These are phyloP conservation scores for Sebastes vulpes DNA, from an alignment of 2,797 vertebrate species.

Conservation along the genomic window DNA sequence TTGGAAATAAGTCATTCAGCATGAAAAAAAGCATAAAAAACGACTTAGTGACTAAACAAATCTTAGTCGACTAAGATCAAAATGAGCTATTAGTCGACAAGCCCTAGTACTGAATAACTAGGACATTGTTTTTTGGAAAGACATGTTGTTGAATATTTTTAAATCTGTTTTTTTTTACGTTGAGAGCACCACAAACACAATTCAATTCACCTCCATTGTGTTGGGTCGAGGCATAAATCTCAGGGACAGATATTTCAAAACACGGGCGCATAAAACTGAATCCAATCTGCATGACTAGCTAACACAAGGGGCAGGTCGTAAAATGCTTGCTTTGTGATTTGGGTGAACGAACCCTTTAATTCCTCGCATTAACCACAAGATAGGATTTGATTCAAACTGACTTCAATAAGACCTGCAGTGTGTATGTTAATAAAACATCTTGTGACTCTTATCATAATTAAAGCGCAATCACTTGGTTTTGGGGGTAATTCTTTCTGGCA, in stretches of 20 bases:
- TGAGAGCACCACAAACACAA: neutral
- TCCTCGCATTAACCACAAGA: constrained; percentile 22
- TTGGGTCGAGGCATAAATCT: neutral
- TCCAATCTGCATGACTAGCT: neutral
- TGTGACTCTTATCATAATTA: constrained; percentile 74
- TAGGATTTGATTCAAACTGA: constrained; percentile 55
- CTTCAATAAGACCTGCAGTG: constrained; percentile 57
- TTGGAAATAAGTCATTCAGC: no score
- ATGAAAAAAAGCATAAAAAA: no score
- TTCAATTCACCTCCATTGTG: neutral
- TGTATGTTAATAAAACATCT: constrained; percentile 77
- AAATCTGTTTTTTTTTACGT: neutral
- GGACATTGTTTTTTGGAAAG: neutral
- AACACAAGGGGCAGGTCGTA: neutral
- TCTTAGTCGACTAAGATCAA: no score
- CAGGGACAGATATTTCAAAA: constrained; percentile 20
- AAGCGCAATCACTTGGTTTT: constrained; percentile 64
- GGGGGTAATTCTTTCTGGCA: constrained; percentile 78
- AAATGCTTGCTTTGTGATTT: constrained; percentile 17
- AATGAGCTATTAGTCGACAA: no score
- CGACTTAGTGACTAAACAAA: no score
- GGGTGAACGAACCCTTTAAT: constrained; percentile 29
- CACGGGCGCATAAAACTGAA: neutral
- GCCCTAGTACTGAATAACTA: no score
- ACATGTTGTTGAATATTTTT: neutral